phyloP scores from a whole-genome alignment of 2,113 vertebrate genomes.

The Meleagris gallopavo region DNA sequence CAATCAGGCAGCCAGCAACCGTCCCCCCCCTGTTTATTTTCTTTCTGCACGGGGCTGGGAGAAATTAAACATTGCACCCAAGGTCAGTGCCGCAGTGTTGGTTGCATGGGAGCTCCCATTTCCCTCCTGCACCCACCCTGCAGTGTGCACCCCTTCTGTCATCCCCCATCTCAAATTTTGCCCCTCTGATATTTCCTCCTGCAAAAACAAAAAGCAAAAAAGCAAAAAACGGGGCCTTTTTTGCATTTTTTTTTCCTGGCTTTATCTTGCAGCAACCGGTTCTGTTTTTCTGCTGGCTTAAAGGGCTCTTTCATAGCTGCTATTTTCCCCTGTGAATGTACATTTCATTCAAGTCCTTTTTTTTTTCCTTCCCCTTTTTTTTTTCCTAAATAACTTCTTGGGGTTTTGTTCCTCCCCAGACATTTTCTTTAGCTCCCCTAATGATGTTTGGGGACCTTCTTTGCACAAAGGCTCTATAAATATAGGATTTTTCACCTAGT shows the following conservation, averaged over 20 bases:
- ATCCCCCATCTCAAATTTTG: neutral
- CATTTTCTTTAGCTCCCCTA: neutral
- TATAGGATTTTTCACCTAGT: neutral
- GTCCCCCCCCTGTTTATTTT: neutral
- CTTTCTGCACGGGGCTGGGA: neutral
- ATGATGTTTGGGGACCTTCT: neutral
- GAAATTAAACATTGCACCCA: neutral
- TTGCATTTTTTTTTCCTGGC: slow-evolving; percentile 13
- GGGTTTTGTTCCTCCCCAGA: slow-evolving; percentile 32
- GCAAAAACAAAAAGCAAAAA: too few relatives aligned
- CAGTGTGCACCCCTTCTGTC: neutral
- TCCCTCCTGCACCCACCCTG: neutral
- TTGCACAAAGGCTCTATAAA: neutral
- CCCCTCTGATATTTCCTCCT: neutral
- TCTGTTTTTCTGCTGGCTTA: slow-evolving; percentile 12
- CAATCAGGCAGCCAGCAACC: neutral
- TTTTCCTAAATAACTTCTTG: slow-evolving; percentile 43
- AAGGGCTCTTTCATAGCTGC: slow-evolving; percentile 56
- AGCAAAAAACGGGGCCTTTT: neutral
- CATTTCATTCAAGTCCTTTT: neutral
- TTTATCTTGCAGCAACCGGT: slow-evolving; percentile 44
- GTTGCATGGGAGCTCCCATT: rapidly evolving
- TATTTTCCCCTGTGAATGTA: slow-evolving; percentile 50
- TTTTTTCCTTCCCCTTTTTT: neutral
- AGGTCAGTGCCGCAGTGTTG: neutral